Conservation (phyloP, 2,113 vertebrate genomes). For the Scopus umbretta region DNA sequence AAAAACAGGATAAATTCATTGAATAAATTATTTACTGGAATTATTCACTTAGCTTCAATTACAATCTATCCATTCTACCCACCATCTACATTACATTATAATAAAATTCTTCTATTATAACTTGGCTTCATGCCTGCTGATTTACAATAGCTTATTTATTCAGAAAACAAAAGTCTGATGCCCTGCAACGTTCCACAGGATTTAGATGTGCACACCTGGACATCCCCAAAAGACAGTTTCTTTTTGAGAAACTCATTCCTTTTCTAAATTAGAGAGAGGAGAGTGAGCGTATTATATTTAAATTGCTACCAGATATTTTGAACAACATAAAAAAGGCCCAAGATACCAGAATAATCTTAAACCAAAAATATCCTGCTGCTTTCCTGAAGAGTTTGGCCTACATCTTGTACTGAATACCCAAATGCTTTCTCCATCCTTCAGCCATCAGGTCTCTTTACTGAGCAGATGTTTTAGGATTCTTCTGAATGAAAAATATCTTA, state of each 20-base stretch:
- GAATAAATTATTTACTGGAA: conserved; percentile 63
- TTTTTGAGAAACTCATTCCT: neutral
- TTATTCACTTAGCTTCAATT: conserved; percentile 61
- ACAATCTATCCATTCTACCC: conserved; percentile 50
- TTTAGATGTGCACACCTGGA: neutral
- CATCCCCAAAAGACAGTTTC: neutral
- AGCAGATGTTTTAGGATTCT: neutral
- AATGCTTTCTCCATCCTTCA: neutral
- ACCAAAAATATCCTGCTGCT: conserved; percentile 1
- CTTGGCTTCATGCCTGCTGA: conserved; percentile 30
- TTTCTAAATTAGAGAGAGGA: neutral
- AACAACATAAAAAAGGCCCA: neutral
- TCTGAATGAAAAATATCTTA: neutral
- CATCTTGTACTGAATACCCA: neutral
- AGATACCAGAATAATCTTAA: neutral
- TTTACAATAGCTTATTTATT: conserved; percentile 34
- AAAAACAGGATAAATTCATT: conserved; percentile 51
- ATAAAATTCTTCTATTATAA: conserved; percentile 55
- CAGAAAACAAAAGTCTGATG: neutral
- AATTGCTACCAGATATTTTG: neutral
- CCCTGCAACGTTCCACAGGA: neutral
- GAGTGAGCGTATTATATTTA: neutral
- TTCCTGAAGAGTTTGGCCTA: neutral
- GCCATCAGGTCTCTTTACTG: neutral
- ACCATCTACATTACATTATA: conserved; percentile 44